A percentile compares a stretch with the other conserved stretches of the same genome.
Conservation (phyloP, 2,113 vertebrate species). For the Epinephelus cyanopodus region DNA sequence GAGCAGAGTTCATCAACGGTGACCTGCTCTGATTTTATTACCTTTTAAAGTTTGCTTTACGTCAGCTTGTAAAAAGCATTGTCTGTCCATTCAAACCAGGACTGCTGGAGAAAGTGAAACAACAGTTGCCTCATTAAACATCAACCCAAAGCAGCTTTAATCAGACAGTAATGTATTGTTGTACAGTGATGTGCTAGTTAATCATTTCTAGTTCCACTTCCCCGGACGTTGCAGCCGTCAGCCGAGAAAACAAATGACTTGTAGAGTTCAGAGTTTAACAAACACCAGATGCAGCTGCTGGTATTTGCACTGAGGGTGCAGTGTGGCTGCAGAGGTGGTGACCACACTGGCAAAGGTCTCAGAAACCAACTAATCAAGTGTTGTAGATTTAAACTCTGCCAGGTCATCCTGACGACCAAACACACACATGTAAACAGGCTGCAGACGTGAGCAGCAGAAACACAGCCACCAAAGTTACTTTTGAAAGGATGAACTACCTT, state of each 20-base stretch:
- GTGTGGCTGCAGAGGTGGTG: slow-evolving; percentile 1
- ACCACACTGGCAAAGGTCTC: background rate
- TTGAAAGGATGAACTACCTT: no score
- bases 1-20: background rate
- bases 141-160: background rate
- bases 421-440: no score
- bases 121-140: background rate
- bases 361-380: background rate
- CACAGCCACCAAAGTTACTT: no score
- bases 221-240: background rate
- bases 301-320: slow-evolving; percentile 5
- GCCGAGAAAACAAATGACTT: background rate
- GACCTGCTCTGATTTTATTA: background rate
- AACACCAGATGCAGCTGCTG: background rate
- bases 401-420: no score
- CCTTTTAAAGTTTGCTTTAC: background rate
- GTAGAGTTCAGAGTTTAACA: background rate
- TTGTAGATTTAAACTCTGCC: no score
- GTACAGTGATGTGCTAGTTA: background rate
- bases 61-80: background rate
- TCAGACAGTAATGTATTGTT: background rate
- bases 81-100: background rate
- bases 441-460: no score
- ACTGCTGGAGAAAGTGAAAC: slow-evolving; percentile 4
- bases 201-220: no score